Evolutionary conservation across 2,113 vertebrate genomes (phyloP).

Genomic region (Podiceps cristatus): DNA sequence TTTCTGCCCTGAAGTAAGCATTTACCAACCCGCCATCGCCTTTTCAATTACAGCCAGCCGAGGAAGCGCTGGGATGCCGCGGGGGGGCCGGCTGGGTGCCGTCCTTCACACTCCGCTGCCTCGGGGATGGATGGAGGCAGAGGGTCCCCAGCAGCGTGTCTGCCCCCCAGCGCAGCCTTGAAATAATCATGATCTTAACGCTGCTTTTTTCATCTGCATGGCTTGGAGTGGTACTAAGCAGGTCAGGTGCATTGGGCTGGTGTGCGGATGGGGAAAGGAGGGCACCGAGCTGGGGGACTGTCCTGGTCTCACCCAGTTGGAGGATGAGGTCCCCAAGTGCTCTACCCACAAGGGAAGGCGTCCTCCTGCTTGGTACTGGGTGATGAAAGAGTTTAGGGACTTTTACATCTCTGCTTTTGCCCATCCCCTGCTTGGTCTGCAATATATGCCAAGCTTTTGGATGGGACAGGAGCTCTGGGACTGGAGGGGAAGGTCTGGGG

Average conservation of each 20-base stretch:
- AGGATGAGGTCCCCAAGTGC: neutral
- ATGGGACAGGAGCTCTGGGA: neutral
- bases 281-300: rapidly evolving
- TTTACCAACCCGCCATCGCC: neutral
- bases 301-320: neutral
- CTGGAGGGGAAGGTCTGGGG: neutral
- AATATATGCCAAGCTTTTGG: neutral
- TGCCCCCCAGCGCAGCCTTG: rapidly evolving
- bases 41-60: neutral
- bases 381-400: neutral
- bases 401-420: neutral
- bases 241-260: neutral
- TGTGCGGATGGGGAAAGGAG: neutral
- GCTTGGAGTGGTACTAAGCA: neutral
- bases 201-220: rapidly evolving
- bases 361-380: neutral
- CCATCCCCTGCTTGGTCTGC: neutral
- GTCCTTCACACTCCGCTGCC: neutral
- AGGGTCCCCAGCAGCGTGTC: rapidly evolving
- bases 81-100: rapidly evolving
- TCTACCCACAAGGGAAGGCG: too few relatives aligned
- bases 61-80: rapidly evolving
- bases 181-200: neutral
- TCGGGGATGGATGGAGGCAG: neutral
- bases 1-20: neutral